phyloP scores from a whole-genome alignment of 1,140 invertebrate genomes.

The Notospermus geniculatus region DNA sequence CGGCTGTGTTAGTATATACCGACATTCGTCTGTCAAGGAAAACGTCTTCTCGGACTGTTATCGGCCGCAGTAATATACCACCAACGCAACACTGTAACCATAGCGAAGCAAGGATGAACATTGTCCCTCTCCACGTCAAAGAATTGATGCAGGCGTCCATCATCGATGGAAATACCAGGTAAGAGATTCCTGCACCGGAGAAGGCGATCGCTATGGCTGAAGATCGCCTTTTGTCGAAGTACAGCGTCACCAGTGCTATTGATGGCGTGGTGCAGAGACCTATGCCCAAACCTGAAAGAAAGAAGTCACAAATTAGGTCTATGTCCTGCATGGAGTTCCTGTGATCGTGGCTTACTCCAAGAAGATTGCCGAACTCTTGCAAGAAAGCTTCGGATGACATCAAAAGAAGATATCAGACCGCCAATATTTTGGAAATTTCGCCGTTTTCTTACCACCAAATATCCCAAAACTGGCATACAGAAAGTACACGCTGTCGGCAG shows the following conservation, averaged over 20 bases:
- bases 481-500: constrained; percentile 54
- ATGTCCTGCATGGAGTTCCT: too few species aligned
- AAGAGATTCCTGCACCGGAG: constrained; percentile 53
- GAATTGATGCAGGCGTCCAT: constrained; percentile 41
- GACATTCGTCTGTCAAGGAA: too few species aligned
- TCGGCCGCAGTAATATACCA: constrained; percentile 75
- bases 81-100: constrained; percentile 76
- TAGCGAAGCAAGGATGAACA: constrained; percentile 78
- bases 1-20: too few species aligned
- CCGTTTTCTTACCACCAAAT: constrained; percentile 48
- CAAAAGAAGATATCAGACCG: too few species aligned
- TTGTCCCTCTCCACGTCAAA: constrained; percentile 58
- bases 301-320: too few species aligned
- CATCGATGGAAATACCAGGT: constrained; percentile 49
- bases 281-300: constrained; percentile 81
- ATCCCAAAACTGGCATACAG: constrained; percentile 83
- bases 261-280: constrained; percentile 81
- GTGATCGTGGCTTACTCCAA: too few species aligned
- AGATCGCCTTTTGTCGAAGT: constrained; percentile 87
- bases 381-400: too few species aligned
- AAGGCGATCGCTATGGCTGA: constrained; percentile 85
- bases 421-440: too few species aligned
- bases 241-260: constrained; percentile 71
- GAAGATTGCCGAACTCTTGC: too few species aligned
- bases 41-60: constrained; percentile 49